These are phyloP conservation scores for Aleiodes leptofemur DNA, from an alignment of 2,888 invertebrate species.

Conservation along the genomic window DNA sequence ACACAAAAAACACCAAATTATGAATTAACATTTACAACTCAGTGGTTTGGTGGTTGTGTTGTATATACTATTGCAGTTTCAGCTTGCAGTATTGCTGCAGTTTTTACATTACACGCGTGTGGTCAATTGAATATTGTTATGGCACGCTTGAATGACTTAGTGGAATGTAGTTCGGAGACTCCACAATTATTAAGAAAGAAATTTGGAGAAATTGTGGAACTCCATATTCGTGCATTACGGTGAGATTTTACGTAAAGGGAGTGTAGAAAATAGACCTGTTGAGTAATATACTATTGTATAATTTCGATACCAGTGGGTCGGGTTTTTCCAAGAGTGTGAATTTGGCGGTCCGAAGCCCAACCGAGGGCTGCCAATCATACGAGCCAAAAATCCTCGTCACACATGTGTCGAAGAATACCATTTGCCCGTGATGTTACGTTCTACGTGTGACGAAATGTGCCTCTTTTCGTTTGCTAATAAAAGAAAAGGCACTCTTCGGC, in stretches of 20 bases:
- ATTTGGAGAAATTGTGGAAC: slow-evolving; percentile 30
- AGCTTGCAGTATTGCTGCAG: slow-evolving; percentile 55
- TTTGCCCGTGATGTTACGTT: no score
- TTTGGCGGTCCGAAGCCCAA: no score
- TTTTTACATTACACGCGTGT: slow-evolving; percentile 60
- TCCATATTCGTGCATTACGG: slow-evolving; percentile 28
- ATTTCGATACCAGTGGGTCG: no score
- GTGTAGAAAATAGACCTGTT: no score
- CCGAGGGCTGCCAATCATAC: no score
- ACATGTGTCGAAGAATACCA: no score
- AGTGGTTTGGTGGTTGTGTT: slow-evolving; percentile 51
- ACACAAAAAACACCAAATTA: slow-evolving; percentile 51
- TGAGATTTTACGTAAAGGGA: not conserved
- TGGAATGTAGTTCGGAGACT: slow-evolving; percentile 44
- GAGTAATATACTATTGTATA: no score
- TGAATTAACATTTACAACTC: slow-evolving; percentile 56
- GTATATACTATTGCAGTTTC: slow-evolving; percentile 53
- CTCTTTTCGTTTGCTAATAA: no score
- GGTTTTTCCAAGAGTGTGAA: no score
- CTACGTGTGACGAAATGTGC: no score
- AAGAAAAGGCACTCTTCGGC: no score
- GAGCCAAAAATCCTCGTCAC: no score
- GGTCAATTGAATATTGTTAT: slow-evolving; percentile 60
- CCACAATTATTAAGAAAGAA: not conserved
- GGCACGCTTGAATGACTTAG: slow-evolving; percentile 52